A percentile compares a stretch with the other conserved stretches of the same genome.
These are phyloP conservation scores for Hirtodrosophila alboralis DNA, from an alignment of 2,888 invertebrate genomes.

Conservation along the genomic window DNA sequence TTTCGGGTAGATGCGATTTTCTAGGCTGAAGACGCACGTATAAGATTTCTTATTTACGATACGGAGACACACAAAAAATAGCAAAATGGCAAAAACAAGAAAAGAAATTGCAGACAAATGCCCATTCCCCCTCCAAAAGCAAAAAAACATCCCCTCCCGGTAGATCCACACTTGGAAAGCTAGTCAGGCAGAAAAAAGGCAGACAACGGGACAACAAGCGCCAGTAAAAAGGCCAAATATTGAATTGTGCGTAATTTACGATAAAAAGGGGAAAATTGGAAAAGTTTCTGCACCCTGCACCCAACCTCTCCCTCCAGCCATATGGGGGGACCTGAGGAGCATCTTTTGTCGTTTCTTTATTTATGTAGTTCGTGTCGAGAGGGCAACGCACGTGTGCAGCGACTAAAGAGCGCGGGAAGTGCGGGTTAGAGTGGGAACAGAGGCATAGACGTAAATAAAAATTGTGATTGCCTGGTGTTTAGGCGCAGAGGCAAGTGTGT, in stretches of 20 bases:
- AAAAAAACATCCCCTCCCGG: neutral
- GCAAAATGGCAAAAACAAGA: conserved; percentile 66
- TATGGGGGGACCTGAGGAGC: conserved; percentile 21
- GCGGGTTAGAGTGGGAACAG: conserved; percentile 7
- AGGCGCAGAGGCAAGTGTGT: conserved; percentile 24
- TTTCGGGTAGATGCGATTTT: conserved; percentile 18
- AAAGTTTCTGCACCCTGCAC: conserved; percentile 61
- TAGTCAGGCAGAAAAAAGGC: conserved; percentile 76
- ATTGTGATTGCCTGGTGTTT: conserved; percentile 74
- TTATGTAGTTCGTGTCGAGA: conserved; percentile 74
- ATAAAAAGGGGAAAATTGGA: conserved; percentile 82
- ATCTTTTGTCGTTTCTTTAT: conserved; percentile 65
- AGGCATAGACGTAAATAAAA: conserved; percentile 64
- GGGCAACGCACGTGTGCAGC: conserved; percentile 58
- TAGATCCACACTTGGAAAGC: conserved; percentile 42
- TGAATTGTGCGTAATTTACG: conserved; percentile 81
- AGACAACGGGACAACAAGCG: conserved; percentile 63
- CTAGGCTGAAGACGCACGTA: conserved; percentile 70
- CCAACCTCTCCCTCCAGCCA: conserved; percentile 8
- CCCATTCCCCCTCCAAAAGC: conserved; percentile 16
- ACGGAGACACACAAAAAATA: conserved; percentile 76
- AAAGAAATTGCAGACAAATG: conserved; percentile 52
- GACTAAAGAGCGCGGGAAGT: conserved; percentile 2
- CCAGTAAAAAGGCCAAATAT: conserved; percentile 80
- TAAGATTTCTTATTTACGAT: conserved; percentile 82